Evolutionary conservation across 1,140 invertebrate genomes (phyloP).

Genomic region (Akabosia matsudoensis): DNA sequence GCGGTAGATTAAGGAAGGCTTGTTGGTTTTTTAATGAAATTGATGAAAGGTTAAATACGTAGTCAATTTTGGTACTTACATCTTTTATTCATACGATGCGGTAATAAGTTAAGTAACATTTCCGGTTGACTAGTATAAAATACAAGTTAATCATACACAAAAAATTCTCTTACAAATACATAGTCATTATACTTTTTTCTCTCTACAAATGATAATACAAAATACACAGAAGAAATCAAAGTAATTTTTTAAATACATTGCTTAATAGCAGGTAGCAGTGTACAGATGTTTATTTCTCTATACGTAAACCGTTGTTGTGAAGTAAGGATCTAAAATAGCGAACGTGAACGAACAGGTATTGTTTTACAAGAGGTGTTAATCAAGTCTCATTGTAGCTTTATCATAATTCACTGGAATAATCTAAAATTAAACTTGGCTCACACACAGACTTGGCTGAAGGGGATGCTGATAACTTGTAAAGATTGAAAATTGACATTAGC

Average conservation of each 20-base stretch:
- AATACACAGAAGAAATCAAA: not conserved
- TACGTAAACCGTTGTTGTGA: not conserved
- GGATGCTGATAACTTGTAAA: too few relatives aligned
- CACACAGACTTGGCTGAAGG: too few relatives aligned
- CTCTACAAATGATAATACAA: too few relatives aligned
- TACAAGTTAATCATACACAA: constrained; percentile 22
- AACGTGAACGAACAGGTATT: too few relatives aligned
- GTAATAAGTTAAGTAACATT: constrained; percentile 17
- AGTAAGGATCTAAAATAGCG: not conserved
- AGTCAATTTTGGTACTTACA: not conserved
- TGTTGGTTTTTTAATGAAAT: too few relatives aligned
- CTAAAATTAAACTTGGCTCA: not conserved
- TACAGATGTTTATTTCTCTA: not conserved
- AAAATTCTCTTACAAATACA: not conserved
- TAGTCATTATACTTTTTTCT: not conserved
- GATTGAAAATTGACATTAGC: not conserved
- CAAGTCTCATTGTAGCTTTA: not conserved
- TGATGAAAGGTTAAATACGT: too few relatives aligned
- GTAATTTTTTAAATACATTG: not conserved
- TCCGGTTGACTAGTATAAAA: constrained; percentile 19
- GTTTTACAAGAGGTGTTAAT: not conserved
- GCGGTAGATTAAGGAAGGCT: too few relatives aligned
- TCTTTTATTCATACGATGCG: not conserved
- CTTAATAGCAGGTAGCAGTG: not conserved
- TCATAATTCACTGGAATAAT: not conserved